Evolutionary conservation across 2,888 invertebrate species (phyloP).

Genomic region (Plusia festucae): DNA sequence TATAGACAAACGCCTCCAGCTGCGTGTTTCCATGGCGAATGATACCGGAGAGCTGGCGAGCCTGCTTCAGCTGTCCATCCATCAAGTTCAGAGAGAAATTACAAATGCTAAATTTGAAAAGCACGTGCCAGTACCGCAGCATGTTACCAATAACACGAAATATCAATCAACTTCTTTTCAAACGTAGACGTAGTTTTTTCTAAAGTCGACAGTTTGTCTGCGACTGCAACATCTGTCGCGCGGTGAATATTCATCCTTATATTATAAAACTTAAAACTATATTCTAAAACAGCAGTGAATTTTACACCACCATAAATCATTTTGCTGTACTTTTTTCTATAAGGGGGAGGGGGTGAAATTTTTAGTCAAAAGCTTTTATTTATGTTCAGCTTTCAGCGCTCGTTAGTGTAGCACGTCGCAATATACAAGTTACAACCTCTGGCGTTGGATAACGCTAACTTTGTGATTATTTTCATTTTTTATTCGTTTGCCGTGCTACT

Average conservation of each 20-base stretch:
- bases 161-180: background rate
- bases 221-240: constrained; percentile 14
- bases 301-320: constrained; percentile 47
- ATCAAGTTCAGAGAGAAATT: background rate
- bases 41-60: background rate
- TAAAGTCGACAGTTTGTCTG: background rate
- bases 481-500: background rate
- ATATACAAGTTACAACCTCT: constrained; percentile 19
- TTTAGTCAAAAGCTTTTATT: constrained; percentile 46
- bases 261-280: constrained; percentile 41
- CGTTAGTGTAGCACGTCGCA: constrained; percentile 41
- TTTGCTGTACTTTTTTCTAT: constrained; percentile 41
- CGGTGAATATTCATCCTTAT: constrained; percentile 29
- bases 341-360: constrained; percentile 35
- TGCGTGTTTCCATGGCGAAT: background rate
- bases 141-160: background rate
- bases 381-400: constrained; percentile 46
- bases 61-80: background rate
- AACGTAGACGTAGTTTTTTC: background rate
- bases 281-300: constrained; percentile 48
- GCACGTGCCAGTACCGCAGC: background rate
- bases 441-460: constrained; percentile 7
- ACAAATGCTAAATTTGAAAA: background rate
- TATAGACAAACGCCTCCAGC: background rate
- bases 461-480: constrained; percentile 13